Conservation (phyloP, 2,888 invertebrate genomes). For the Rhagium mordax region DNA sequence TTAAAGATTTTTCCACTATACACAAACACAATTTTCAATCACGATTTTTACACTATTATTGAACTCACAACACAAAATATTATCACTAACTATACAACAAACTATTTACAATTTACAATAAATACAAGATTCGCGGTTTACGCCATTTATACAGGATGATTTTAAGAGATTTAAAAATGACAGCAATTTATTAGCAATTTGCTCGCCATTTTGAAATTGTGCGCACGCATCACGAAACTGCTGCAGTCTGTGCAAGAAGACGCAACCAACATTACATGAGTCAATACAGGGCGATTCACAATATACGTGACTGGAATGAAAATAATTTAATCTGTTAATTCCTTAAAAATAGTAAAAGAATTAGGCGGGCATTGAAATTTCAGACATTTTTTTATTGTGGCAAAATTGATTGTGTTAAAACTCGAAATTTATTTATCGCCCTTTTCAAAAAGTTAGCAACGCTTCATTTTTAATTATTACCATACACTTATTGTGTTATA, state of each 20-base stretch:
- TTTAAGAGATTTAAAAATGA: slow-evolving; percentile 73
- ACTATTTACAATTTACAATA: slow-evolving; percentile 83
- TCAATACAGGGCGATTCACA: neutral
- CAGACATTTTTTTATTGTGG: too few species aligned
- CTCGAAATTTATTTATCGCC: too few species aligned
- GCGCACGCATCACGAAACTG: slow-evolving; percentile 59
- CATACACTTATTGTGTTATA: too few species aligned
- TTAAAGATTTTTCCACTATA: slow-evolving; percentile 75
- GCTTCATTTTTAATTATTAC: too few species aligned
- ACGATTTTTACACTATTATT: slow-evolving; percentile 73
- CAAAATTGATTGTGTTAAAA: too few species aligned
- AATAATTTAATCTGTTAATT: too few species aligned
- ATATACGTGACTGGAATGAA: too few species aligned
- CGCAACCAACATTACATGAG: slow-evolving; percentile 43
- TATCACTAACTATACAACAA: slow-evolving; percentile 82
- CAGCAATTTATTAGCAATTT: slow-evolving; percentile 66
- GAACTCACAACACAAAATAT: slow-evolving; percentile 74
- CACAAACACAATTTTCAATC: slow-evolving; percentile 75
- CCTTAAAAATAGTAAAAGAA: too few species aligned
- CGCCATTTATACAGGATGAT: slow-evolving; percentile 80
- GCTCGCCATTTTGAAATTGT: slow-evolving; percentile 69
- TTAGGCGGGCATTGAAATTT: too few species aligned
- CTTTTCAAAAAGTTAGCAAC: too few species aligned
- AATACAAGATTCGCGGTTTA: slow-evolving; percentile 77
- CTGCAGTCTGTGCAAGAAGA: slow-evolving; percentile 32